phyloP scores from a whole-genome alignment of 2,888 invertebrate genomes.

The Trichacis sp. region DNA sequence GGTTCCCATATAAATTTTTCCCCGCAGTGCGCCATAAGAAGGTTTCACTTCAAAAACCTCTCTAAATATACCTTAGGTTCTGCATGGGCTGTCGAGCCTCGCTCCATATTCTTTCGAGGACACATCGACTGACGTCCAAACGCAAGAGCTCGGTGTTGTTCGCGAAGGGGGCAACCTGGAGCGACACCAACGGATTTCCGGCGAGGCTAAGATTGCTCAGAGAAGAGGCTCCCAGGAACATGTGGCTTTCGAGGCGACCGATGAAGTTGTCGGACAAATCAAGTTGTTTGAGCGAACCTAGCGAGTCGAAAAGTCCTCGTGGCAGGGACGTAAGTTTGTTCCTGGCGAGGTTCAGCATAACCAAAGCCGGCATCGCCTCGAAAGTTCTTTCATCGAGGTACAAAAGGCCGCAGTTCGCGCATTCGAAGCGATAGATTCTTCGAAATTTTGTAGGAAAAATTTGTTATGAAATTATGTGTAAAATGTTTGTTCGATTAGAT shows the following conservation, averaged over 20 bases:
- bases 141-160: conserved; percentile 74
- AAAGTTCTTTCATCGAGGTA: conserved; percentile 76
- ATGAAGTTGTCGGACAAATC: conserved; percentile 81
- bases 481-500: no score
- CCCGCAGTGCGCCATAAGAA: no score
- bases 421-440: conserved; percentile 79
- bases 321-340: conserved; percentile 69
- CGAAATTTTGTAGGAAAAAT: no score
- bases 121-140: conserved; percentile 80
- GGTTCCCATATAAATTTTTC: no score
- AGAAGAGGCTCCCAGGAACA: conserved; percentile 77
- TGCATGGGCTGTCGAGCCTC: conserved; percentile 64
- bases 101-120: conserved; percentile 77
- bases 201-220: conserved; percentile 78
- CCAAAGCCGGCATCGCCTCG: conserved; percentile 78
- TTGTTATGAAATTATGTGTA: no score
- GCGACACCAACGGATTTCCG: conserved; percentile 77
- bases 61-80: conserved; percentile 54
- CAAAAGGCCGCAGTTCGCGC: conserved; percentile 79
- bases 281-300: conserved; percentile 76
- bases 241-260: conserved; percentile 72
- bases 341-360: conserved; percentile 76
- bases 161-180: conserved; percentile 78
- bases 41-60: no score
- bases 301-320: conserved; percentile 60